Base-by-base conservation (phyloP, 2,888 invertebrate genomes). In the Conops quadrifasciatus region DNA sequence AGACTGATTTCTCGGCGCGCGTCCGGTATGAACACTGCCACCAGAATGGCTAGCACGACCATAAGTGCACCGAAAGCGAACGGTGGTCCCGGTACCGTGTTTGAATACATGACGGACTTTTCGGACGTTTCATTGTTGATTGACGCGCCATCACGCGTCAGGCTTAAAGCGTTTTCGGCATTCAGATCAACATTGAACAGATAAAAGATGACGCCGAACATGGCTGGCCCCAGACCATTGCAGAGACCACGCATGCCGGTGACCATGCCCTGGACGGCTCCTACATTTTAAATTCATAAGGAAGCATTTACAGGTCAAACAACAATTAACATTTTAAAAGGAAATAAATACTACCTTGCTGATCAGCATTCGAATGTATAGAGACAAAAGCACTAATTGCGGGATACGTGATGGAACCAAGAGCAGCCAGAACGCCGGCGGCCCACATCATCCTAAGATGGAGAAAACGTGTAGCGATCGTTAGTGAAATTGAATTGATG, bases 361-460 rank as follows among this genome's bases (percentile, higher is more conserved):
- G 92, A 86, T 99, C 98, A n/a, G 95, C 93, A 81, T 96, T 94
- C 76, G 98, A 96, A 87, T 98, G 97, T 82, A 97, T 94, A 16
- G 98, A 98, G 70, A 98, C 98, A 87, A 97, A 99, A 49, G 98
- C 96, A 86, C 97, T 97, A 83, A 99, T 98, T 70, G 98, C 97
- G 47, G 99, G 99, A 88, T 99, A 99, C 3, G 98, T 98, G 79
- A 99, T 93, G 77, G 96, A 96, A 74, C 96, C 97, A 78, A 98
- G 90, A 16, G 98, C 96, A 49, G 98, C 98, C 77, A 99, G 88
- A 77, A 97, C 91, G 69, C 99, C 99, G 13, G 98, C 98, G 51
- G 95, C 94, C 99, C 99, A 99, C 96, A 99, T 98, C 94, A 99
- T 97, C 93, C 93, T 92, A 30, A 45, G 7, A 30, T 3, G 0